Percentiles rank a stretch among this genome's conserved stretches.
These are phyloP conservation scores for Brachymystax lenok DNA, from an alignment of 2,797 vertebrate genomes.

Conservation along the genomic window DNA sequence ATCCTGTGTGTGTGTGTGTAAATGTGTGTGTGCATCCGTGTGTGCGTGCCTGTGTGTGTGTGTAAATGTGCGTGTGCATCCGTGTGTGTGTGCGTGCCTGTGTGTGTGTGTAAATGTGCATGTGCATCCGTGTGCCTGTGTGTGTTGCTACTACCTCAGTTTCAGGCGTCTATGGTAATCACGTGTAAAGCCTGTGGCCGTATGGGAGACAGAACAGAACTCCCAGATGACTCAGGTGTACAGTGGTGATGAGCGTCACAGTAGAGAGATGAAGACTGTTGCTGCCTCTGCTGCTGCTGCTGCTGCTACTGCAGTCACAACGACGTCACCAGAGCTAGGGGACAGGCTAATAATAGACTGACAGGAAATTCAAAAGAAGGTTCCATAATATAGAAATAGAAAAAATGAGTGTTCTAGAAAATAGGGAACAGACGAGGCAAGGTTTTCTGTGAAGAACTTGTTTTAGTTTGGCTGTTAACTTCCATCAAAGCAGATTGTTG, in stretches of 20 bases:
- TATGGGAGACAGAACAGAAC: slow-evolving; percentile 66
- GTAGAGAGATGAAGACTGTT: slow-evolving; percentile 59
- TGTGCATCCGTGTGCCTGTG: background rate
- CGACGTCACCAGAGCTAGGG: slow-evolving; percentile 66
- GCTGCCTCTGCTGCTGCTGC: slow-evolving; percentile 9
- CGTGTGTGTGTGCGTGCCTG: background rate
- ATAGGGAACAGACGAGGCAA: background rate
- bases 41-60: background rate
- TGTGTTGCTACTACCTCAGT: slow-evolving; percentile 3
- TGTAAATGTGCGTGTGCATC: no score
- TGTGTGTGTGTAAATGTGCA: background rate
- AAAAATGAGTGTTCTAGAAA: background rate
- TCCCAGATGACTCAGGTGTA: slow-evolving; percentile 74
- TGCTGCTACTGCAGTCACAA: slow-evolving; percentile 47
- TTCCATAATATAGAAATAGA: background rate
- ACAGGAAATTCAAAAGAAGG: background rate
- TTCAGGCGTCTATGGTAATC: slow-evolving; percentile 65
- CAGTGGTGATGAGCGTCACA: slow-evolving; percentile 51
- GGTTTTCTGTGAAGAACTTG: no score
- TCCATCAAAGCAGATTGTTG: no score
- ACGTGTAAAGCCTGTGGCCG: slow-evolving; percentile 68
- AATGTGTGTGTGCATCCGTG: background rate
- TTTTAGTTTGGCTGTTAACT: background rate
- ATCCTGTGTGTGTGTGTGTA: background rate
- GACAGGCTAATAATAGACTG: slow-evolving; percentile 75